phyloP scores from a whole-genome alignment of 1,140 invertebrate species.

The Macrobrachium rosenbergii region DNA sequence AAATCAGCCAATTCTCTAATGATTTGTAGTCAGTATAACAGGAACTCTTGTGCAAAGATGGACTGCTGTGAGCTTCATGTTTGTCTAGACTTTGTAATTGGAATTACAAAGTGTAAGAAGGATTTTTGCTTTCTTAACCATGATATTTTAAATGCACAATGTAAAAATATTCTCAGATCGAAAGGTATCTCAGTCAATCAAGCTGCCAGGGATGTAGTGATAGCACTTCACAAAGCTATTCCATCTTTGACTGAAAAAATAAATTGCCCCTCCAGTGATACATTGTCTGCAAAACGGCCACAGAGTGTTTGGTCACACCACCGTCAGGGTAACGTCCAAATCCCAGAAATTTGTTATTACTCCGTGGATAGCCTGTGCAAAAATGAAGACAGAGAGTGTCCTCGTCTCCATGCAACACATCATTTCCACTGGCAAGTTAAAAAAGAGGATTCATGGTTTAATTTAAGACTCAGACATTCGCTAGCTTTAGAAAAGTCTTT shows the following conservation, averaged over 20 bases:
- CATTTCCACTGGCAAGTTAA: conserved; percentile 57
- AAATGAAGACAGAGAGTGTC: conserved; percentile 21
- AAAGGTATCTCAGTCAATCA: conserved; percentile 24
- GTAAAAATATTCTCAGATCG: conserved; percentile 10
- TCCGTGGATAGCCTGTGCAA: conserved; percentile 39
- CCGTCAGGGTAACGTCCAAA: conserved; percentile 26
- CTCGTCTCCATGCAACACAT: conserved; percentile 4
- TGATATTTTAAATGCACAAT: conserved; percentile 11
- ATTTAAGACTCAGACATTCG: conserved; percentile 8
- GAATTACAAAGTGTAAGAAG: conserved; percentile 1
- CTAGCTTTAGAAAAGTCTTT: conserved; percentile 30
- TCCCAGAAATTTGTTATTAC: conserved; percentile 47
- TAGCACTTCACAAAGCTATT: not conserved
- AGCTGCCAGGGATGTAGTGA: conserved; percentile 25
- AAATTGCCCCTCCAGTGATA: too few relatives aligned
- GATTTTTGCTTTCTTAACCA: conserved; percentile 41
- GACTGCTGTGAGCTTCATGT: conserved; percentile 35
- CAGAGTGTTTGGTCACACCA: conserved; percentile 33
- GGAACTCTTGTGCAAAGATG: not conserved
- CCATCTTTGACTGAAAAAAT: not conserved
- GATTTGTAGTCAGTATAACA: conserved; percentile 35
- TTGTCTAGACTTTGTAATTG: conserved; percentile 26
- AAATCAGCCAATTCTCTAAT: not conserved
- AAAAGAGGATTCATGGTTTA: conserved; percentile 17
- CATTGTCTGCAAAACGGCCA: too few relatives aligned